Base-by-base conservation (phyloP, 2,888 invertebrate species). In the Spisula subtruncata region DNA sequence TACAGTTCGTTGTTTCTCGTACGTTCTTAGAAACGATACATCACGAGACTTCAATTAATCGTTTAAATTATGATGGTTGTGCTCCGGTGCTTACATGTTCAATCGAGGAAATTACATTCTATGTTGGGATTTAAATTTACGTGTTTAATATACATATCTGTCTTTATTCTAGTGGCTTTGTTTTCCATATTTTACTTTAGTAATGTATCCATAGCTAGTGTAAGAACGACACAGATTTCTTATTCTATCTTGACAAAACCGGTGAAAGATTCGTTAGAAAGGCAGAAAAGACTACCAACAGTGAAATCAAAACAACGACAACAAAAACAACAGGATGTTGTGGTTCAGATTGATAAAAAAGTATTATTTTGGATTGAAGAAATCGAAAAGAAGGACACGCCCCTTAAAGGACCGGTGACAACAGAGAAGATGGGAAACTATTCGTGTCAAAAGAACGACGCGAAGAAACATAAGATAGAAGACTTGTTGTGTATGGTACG, bases 401-500 rank as follows among this genome's bases (percentile, higher is more conserved):
- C 71, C 29, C 35, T 29, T 41, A 29, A 81, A 12, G 75, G 88
- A 35, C 25, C 32, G 18, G 16, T 51, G 10, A n/a, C n/a, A 20
- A 41, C 79, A 16, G 56, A 25, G 0, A 51, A 54, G 6, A 35
- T 83, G 0, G 79, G 75, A 20, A 71, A 66, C 41, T 75, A 81
- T 41, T 14, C 35, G 12, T 88, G 88, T 29, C 81, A 66, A 12
- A 75, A 46, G 20, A 48, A 46, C 14, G 41, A 35, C 25, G 81
- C 41, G 51, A 60, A 75, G 32, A 66, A 81, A 1, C 71, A 88
- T 25, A 83, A 60, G n/a, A 86, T 90, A 35, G 91, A 92, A 81
- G 92, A 92, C 81, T 60, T 92, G 16, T 81, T 92, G 18, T 90
- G 91, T n/a, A 87, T 90, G 88, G 92, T 92, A 89, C 10, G 91